Percentiles rank a stretch among this genome's conserved stretches.
These are phyloP conservation scores for Acleris emargana DNA, from an alignment of 2,888 invertebrate species.

Conservation along the genomic window DNA sequence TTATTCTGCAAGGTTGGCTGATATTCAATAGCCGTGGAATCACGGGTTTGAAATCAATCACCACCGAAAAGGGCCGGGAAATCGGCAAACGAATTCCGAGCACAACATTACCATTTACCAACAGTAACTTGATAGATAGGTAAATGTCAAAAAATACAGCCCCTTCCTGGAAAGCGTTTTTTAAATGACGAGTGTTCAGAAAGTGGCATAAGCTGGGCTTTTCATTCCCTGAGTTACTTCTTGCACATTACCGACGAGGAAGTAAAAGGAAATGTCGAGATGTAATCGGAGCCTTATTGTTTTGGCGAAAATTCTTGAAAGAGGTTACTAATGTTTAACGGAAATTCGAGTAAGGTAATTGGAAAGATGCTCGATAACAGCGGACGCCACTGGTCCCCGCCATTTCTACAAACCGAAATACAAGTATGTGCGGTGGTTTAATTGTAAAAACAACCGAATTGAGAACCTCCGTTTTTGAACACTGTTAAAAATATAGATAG, in stretches of 20 bases:
- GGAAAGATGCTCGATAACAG: constrained; percentile 50
- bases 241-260: constrained; percentile 16
- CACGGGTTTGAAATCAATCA: constrained; percentile 34
- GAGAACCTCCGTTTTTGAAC: too few species aligned
- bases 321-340: constrained; percentile 63
- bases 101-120: constrained; percentile 31
- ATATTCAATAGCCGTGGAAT: constrained; percentile 29
- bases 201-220: too few species aligned
- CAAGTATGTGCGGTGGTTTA: too few species aligned
- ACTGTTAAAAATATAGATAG: too few species aligned
- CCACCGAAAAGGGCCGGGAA: constrained; percentile 20
- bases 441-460: too few species aligned
- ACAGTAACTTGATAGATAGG: constrained; percentile 10
- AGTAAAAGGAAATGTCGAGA: constrained; percentile 22
- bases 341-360: constrained; percentile 61
- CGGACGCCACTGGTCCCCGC: too few species aligned
- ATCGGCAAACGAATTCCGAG: constrained; percentile 23
- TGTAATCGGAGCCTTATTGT: constrained; percentile 25
- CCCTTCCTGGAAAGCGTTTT: too few species aligned
- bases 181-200: too few species aligned
- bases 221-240: background rate
- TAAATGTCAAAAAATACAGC: too few species aligned
- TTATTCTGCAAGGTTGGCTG: constrained; percentile 19
- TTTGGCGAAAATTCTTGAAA: constrained; percentile 39
- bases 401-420: too few species aligned